Evolutionary conservation across 2,113 vertebrate species (phyloP).

Genomic region (Rhipidura dahli): DNA sequence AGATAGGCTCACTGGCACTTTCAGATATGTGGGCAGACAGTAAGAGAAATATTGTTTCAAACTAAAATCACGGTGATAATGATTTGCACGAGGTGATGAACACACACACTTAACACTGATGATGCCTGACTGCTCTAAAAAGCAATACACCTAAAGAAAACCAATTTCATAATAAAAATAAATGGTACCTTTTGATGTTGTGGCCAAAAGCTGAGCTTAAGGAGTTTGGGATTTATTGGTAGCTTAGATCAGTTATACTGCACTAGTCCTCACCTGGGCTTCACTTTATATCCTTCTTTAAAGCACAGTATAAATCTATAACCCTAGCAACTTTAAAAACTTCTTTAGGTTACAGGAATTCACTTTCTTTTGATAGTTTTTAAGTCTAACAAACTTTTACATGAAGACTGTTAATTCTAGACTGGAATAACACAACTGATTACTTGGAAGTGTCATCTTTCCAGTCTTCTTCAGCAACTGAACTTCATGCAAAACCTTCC

Average conservation of each 20-base stretch:
- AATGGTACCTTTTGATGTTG: neutral
- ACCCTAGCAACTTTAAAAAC: neutral
- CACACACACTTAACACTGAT: neutral
- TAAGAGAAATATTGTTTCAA: neutral
- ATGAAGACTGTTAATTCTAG: neutral
- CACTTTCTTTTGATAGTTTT: neutral
- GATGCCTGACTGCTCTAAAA: neutral
- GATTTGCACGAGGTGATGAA: neutral
- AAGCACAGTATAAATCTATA: neutral
- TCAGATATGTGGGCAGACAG: neutral
- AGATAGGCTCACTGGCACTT: neutral
- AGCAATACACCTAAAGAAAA: neutral
- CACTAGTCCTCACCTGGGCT: neutral
- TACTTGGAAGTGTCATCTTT: neutral
- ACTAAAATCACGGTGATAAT: neutral
- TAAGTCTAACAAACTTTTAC: neutral
- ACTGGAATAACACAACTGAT: neutral
- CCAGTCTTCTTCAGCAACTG: neutral
- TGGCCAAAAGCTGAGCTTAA: neutral
- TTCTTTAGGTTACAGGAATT: neutral
- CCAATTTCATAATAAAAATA: neutral
- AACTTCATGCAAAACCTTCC: neutral
- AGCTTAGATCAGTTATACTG: neutral
- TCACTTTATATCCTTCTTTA: neutral
- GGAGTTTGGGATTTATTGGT: neutral